Conservation (phyloP, 2,888 invertebrate genomes). For the Cheilosia scutellata region DNA sequence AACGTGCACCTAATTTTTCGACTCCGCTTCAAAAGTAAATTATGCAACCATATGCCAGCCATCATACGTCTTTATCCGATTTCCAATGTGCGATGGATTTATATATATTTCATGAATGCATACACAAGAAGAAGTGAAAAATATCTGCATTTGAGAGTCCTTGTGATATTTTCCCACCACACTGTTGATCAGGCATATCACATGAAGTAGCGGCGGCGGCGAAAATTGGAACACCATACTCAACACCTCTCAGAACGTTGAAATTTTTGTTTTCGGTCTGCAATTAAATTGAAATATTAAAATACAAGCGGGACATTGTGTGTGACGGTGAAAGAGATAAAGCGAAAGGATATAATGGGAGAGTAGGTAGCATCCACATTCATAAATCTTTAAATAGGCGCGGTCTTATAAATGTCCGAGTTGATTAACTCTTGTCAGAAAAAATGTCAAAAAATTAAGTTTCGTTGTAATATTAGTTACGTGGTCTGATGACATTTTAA, state of each 20-base stretch:
- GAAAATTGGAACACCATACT: neutral
- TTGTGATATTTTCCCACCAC: neutral
- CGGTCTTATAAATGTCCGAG: neutral
- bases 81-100: neutral
- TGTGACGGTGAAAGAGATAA: neutral
- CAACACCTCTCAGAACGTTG: neutral
- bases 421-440: neutral
- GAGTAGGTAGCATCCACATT: neutral
- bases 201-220: neutral
- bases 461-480: too few species aligned
- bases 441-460: too few species aligned
- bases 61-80: slow-evolving; percentile 7
- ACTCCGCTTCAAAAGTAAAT: neutral
- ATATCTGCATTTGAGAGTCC: neutral
- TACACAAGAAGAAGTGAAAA: neutral
- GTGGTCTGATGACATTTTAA: too few species aligned
- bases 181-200: slow-evolving; percentile 17
- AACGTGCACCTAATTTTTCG: neutral
- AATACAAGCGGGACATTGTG: neutral
- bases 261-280: neutral
- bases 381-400: neutral
- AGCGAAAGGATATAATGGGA: neutral
- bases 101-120: neutral
- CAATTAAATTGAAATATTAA: neutral
- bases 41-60: neutral